Conservation (phyloP, 2,797 vertebrate species). For the Melopsittacus undulatus region DNA sequence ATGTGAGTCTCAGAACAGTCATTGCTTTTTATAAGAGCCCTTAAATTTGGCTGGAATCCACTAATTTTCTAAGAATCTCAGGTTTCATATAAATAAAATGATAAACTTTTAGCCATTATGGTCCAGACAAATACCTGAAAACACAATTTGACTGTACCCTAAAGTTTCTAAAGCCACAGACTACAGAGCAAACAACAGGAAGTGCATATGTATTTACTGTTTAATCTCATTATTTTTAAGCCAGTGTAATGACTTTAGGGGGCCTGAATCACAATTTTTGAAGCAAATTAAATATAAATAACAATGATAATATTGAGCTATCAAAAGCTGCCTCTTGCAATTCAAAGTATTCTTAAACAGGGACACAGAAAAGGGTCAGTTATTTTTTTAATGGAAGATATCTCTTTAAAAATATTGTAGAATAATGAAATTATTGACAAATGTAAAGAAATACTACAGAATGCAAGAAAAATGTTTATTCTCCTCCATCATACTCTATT, state of each 20-base stretch:
- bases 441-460: background rate
- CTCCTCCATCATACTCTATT: background rate
- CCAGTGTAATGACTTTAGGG: background rate
- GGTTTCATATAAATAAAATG: slow-evolving; percentile 46
- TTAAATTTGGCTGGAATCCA: background rate
- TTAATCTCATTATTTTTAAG: slow-evolving; percentile 3
- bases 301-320: background rate
- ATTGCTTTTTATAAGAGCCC: background rate
- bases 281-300: background rate
- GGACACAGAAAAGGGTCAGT: background rate
- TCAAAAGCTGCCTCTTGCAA: background rate
- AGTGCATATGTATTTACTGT: background rate
- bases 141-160: background rate
- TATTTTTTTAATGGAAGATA: background rate
- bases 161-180: slow-evolving; percentile 16
- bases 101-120: background rate
- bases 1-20: background rate
- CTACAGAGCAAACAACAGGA: background rate
- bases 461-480: background rate
- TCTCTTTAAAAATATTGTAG: background rate
- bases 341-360: background rate
- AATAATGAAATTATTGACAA: background rate
- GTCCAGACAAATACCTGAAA: slow-evolving; percentile 25
- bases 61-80: slow-evolving; percentile 11
- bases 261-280: background rate